Conservation (phyloP, 2,888 invertebrate species). For the Chrysomela aeneicollis region DNA sequence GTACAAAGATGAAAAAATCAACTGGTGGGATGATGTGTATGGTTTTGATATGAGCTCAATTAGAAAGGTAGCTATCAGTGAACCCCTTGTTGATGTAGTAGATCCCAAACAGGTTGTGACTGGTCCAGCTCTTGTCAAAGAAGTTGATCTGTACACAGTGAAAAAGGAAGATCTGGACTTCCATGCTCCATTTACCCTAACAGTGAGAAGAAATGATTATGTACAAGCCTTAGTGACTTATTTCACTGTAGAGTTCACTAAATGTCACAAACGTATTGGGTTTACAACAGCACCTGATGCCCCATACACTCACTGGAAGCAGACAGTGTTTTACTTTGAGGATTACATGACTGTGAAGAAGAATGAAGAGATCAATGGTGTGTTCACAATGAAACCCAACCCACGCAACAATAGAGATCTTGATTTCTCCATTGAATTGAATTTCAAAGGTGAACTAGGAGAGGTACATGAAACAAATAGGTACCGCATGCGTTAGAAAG, state of each 20-base stretch:
- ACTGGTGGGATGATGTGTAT: slow-evolving; percentile 99
- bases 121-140: slow-evolving; percentile 92
- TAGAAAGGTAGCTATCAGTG: slow-evolving; percentile 95
- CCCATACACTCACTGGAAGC: slow-evolving; percentile 99
- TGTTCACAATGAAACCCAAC: slow-evolving; percentile 95
- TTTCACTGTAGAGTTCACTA: slow-evolving; percentile 99
- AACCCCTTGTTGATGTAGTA: slow-evolving; percentile 98
- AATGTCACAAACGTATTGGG: slow-evolving; percentile 97
- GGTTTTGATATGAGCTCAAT: slow-evolving; percentile 99
- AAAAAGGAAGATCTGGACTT: slow-evolving; percentile 94
- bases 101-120: slow-evolving; percentile 99
- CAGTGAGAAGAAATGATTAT: slow-evolving; percentile 89
- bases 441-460: slow-evolving; percentile 90
- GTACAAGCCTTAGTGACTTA: slow-evolving; percentile 98
- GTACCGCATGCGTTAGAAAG: slow-evolving; percentile 91
- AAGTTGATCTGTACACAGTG: slow-evolving; percentile 98
- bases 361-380: slow-evolving; percentile 91
- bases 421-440: slow-evolving; percentile 92
- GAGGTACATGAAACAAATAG: slow-evolving; percentile 85
- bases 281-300: slow-evolving; percentile 99
- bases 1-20: slow-evolving; percentile 99
- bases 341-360: slow-evolving; percentile 97
- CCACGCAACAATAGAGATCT: slow-evolving; percentile 95
- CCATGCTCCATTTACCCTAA: slow-evolving; percentile 83
- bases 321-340: slow-evolving; percentile 96